Conservation (phyloP, 2,113 vertebrate species). For the Dascyllus trimaculatus region DNA sequence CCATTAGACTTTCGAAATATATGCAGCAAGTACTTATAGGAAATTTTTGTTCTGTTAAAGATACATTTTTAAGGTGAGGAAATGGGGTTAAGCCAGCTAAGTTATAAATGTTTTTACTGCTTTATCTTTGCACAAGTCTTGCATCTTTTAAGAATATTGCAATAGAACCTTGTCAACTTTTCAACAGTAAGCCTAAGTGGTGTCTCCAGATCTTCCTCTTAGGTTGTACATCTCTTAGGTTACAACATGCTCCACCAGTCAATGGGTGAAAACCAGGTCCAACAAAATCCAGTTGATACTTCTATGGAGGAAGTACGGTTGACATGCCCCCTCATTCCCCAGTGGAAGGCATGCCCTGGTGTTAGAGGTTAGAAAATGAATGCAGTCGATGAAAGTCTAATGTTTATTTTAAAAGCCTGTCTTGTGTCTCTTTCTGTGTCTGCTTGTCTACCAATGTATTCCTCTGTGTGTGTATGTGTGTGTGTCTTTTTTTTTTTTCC, state of each 20-base stretch:
- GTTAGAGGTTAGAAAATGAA: constrained; percentile 9
- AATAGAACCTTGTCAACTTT: not conserved
- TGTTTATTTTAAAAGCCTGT: constrained; percentile 22
- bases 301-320: not conserved
- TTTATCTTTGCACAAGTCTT: not conserved
- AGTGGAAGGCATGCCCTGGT: not conserved
- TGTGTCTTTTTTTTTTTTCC: not conserved
- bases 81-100: not conserved
- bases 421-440: constrained; percentile 3
- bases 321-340: not conserved
- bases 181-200: not conserved
- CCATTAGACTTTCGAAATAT: constrained; percentile 22
- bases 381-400: constrained; percentile 17
- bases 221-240: not conserved
- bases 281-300: not conserved
- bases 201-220: not conserved
- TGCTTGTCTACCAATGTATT: not conserved
- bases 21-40: not conserved
- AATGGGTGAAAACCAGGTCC: not conserved
- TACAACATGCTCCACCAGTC: not conserved
- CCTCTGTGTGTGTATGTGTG: not conserved
- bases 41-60: not conserved
- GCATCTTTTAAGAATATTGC: not conserved
- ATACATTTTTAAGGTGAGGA: not conserved
- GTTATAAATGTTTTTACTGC: not conserved